Evolutionary conservation across 2,888 invertebrate genomes (phyloP).

Genomic region (Beris morrisii): DNA sequence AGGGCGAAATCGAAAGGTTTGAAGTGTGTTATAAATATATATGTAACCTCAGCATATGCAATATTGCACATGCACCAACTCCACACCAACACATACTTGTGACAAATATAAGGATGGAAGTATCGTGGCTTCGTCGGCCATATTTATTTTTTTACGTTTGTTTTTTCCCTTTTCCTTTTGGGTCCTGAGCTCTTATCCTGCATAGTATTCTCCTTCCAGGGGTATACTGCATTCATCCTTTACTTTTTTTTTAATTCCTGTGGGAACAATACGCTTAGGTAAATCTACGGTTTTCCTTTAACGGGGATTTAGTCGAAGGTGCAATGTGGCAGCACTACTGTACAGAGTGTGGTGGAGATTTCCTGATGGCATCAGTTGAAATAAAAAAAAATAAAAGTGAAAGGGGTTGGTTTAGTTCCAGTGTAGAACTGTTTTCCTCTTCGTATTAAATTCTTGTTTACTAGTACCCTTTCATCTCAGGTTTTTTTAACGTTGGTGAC

Average conservation of each 20-base stretch:
- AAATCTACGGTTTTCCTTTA: conserved; percentile 10
- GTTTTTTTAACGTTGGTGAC: conserved; percentile 14
- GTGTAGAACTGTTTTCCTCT: background rate
- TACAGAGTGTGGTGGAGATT: no score
- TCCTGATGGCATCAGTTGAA: no score
- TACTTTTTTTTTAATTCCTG: conserved; percentile 14
- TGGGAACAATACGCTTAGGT: conserved; percentile 7
- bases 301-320: background rate
- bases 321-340: no score
- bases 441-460: background rate
- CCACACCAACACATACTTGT: conserved; percentile 16
- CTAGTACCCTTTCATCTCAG: background rate
- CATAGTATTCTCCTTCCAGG: background rate
- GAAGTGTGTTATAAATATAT: conserved; percentile 10
- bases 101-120: conserved; percentile 18
- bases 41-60: conserved; percentile 3
- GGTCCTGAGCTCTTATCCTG: background rate
- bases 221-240: conserved; percentile 22
- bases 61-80: conserved; percentile 8
- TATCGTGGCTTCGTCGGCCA: conserved; percentile 15
- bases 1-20: conserved; percentile 7
- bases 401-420: no score
- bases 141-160: conserved; percentile 26
- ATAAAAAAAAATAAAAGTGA: no score
- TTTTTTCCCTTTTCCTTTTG: conserved; percentile 13